Conservation (phyloP, 2,113 vertebrate species). For the Cynoglossus semilaevis region DNA sequence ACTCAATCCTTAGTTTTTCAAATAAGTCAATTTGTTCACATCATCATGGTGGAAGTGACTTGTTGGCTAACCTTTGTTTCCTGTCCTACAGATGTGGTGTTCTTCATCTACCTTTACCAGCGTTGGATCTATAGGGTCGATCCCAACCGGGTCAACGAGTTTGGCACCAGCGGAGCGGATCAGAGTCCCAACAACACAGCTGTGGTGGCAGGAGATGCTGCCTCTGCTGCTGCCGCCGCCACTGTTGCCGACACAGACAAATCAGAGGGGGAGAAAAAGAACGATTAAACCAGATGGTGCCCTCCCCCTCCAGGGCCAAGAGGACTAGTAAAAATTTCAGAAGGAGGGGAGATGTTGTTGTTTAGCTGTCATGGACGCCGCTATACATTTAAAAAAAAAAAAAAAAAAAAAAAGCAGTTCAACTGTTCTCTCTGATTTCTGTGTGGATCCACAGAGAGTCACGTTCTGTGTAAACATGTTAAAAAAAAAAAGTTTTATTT, state of each 20-base stretch:
- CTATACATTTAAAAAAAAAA: too few relatives aligned
- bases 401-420: constrained; percentile 65
- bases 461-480: constrained; percentile 75
- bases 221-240: constrained; percentile 5
- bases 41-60: not conserved
- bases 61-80: not conserved
- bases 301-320: constrained; percentile 41
- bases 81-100: constrained; percentile 83
- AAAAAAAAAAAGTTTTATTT: constrained; percentile 62
- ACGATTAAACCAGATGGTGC: constrained; percentile 77
- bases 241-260: constrained; percentile 75
- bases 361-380: constrained; percentile 69
- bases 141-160: constrained; percentile 88
- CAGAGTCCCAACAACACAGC: constrained; percentile 40
- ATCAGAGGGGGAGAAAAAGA: constrained; percentile 87
- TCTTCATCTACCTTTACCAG: constrained; percentile 95
- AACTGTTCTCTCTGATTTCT: constrained; percentile 67
- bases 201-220: constrained; percentile 19
- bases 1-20: too few relatives aligned
- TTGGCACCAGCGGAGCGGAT: constrained; percentile 84
- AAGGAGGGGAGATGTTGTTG: constrained; percentile 56
- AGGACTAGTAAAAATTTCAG: constrained; percentile 61
- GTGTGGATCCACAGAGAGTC: constrained; percentile 69
- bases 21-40: too few relatives aligned
- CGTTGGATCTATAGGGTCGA: constrained; percentile 94